Percentiles rank a stretch among this genome's conserved stretches.
These are phyloP conservation scores for Atrichornis clamosus DNA, from an alignment of 2,113 vertebrate species.

Conservation along the genomic window DNA sequence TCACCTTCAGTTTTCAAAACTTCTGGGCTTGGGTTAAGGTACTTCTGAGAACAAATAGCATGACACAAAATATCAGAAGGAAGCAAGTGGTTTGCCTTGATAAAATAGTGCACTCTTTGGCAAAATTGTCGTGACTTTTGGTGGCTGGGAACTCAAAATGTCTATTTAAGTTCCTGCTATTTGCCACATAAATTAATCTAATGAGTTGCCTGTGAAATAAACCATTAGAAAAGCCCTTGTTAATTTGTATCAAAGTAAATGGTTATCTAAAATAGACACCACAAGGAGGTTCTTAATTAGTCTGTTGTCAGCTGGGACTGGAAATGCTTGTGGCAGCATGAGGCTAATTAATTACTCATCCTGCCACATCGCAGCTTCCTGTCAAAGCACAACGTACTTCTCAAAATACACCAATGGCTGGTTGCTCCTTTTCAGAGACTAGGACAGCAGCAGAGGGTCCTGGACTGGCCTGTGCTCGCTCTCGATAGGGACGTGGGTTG, in stretches of 20 bases:
- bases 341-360: constrained; percentile 71
- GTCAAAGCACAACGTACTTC: background rate
- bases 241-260: constrained; percentile 57
- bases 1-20: constrained; percentile 2
- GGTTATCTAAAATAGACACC: constrained; percentile 63
- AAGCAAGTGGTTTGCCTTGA: constrained; percentile 5
- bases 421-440: background rate
- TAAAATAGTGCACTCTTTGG: background rate
- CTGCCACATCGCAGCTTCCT: constrained; percentile 45
- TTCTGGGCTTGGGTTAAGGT: background rate
- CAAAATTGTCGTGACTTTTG: background rate
- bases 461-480: background rate
- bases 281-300: constrained; percentile 72
- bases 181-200: constrained; percentile 50
- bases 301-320: constrained; percentile 47
- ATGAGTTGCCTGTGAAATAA: constrained; percentile 57
- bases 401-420: background rate
- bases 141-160: background rate
- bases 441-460: background rate
- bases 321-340: constrained; percentile 53
- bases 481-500: background rate
- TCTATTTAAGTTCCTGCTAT: constrained; percentile 28
- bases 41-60: background rate
- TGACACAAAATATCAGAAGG: background rate
- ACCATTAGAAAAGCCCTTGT: constrained; percentile 51